Evolutionary conservation across 2,113 vertebrate species (phyloP).

Genomic region (Dendropsophus ebraccatus): DNA sequence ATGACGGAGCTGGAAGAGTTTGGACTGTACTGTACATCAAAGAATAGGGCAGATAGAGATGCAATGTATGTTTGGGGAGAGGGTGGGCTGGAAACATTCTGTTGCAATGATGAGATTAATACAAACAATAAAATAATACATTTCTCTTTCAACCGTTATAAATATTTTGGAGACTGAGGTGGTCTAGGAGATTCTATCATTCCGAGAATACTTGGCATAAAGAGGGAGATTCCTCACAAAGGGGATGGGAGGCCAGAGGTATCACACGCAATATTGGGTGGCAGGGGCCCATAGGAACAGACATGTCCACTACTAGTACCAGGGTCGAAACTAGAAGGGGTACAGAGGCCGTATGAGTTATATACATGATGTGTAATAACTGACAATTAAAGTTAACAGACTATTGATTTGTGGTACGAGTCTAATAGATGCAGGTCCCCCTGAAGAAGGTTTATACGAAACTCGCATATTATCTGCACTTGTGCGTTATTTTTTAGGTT

Average conservation of each 20-base stretch:
- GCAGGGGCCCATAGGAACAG: neutral
- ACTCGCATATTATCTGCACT: too few species aligned
- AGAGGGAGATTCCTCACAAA: neutral
- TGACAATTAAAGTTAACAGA: too few species aligned
- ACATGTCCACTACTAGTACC: neutral
- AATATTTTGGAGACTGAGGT: conserved; percentile 29
- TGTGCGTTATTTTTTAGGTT: too few species aligned
- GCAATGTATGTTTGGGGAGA: conserved; percentile 61
- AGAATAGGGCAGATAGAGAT: conserved; percentile 69
- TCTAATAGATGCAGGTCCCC: too few species aligned
- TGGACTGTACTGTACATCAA: conserved; percentile 90
- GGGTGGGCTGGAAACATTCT: conserved; percentile 55
- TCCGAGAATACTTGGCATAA: neutral
- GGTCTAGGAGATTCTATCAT: neutral
- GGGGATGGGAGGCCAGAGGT: neutral
- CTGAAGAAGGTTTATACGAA: too few species aligned
- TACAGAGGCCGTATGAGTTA: too few species aligned
- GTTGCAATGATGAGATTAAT: conserved; percentile 30
- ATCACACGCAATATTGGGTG: neutral
- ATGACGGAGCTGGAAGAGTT: conserved; percentile 81
- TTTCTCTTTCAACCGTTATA: neutral
- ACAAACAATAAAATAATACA: conserved; percentile 15
- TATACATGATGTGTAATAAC: too few species aligned
- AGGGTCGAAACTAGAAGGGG: neutral
- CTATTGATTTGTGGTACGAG: too few species aligned